phyloP scores from a whole-genome alignment of 2,888 invertebrate genomes.

The Oxyteleia sp. region DNA sequence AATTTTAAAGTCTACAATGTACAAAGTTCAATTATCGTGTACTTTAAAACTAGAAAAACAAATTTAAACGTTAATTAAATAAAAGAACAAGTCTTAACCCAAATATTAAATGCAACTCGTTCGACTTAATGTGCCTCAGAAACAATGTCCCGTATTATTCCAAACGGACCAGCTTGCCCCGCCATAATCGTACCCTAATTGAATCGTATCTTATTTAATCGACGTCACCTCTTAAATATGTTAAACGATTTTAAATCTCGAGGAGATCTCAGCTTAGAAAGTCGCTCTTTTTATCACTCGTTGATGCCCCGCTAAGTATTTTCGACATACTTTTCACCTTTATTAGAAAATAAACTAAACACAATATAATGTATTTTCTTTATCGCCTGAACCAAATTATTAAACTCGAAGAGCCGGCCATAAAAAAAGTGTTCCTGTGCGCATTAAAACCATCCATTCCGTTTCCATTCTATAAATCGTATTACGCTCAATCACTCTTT shows the following conservation, averaged over 20 bases:
- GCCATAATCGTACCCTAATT: too few relatives aligned
- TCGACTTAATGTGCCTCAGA: too few relatives aligned
- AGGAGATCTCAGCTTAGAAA: conserved; percentile 16
- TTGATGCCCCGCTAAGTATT: conserved; percentile 20
- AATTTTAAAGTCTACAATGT: conserved; percentile 10
- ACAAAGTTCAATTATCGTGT: conserved; percentile 2
- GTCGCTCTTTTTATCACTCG: neutral
- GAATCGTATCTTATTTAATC: neutral
- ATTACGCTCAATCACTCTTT: conserved; percentile 16
- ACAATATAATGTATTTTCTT: conserved; percentile 9
- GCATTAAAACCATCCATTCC: too few relatives aligned
- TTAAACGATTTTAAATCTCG: neutral
- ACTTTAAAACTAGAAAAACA: conserved; percentile 28
- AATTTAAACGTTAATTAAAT: conserved; percentile 25
- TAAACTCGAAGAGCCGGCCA: conserved; percentile 12
- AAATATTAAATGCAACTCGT: neutral
- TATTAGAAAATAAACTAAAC: conserved; percentile 25
- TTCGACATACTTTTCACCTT: neutral
- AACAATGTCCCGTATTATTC: too few relatives aligned
- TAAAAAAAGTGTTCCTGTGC: conserved; percentile 4
- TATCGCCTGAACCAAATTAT: conserved; percentile 28
- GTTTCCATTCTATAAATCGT: conserved; percentile 27
- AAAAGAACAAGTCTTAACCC: neutral
- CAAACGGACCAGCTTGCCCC: too few relatives aligned
- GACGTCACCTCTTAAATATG: neutral